A percentile compares a stretch with the other conserved stretches of the same genome.
Conservation (phyloP, 1,140 invertebrate genomes). For the Triops cancriformis region DNA sequence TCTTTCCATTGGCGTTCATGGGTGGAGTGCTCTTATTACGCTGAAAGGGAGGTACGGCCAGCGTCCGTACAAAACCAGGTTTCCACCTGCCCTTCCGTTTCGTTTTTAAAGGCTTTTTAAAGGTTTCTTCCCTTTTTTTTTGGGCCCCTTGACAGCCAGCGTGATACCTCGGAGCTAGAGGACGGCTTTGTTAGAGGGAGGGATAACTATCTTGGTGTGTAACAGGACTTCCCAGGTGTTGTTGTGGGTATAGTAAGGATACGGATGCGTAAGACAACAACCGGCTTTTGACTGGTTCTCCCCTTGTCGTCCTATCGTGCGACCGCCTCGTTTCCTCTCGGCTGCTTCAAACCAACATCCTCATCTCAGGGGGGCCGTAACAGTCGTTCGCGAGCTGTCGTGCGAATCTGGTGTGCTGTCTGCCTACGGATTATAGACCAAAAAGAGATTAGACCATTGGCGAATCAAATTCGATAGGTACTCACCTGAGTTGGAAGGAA, state of each 20-base stretch:
- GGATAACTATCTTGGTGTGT: too few species aligned
- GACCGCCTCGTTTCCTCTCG: background rate
- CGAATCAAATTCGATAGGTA: too few species aligned
- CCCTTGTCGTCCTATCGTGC: background rate
- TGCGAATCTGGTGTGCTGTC: background rate
- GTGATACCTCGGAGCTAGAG: too few species aligned
- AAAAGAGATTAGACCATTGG: too few species aligned
- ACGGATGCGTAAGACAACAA: background rate
- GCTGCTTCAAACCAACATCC: background rate
- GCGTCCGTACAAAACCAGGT: background rate
- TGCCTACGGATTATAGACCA: background rate
- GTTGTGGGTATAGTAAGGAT: background rate
- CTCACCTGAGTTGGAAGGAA: background rate
- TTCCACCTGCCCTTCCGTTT: too few species aligned
- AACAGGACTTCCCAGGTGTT: background rate
- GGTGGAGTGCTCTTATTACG: conserved; percentile 2
- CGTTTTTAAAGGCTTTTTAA: too few species aligned
- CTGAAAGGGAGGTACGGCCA: background rate
- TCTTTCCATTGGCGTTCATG: background rate
- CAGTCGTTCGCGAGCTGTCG: background rate
- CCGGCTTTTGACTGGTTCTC: background rate
- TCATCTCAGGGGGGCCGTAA: background rate
- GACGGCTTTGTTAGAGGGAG: too few species aligned
- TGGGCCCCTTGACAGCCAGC: too few species aligned
- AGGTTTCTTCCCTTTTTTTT: too few species aligned